phyloP scores from a whole-genome alignment of 2,888 invertebrate genomes.

The Drosophila formosana region DNA sequence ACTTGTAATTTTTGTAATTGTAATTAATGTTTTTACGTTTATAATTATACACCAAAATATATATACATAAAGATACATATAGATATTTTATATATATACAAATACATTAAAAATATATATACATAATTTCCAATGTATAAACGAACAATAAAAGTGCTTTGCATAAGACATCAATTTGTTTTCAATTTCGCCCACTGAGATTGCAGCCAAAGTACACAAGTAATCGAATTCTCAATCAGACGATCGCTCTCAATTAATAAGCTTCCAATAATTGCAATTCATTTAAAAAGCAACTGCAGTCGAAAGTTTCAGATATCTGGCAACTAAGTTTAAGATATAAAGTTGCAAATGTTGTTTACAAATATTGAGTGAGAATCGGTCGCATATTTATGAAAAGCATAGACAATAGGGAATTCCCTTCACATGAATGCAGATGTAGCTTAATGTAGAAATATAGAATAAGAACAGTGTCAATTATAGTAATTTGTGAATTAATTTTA shows the following conservation, averaged over 20 bases:
- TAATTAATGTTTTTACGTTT: conserved; percentile 64
- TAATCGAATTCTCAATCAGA: neutral
- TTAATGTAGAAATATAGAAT: neutral
- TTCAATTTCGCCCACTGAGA: neutral
- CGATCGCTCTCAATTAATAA: neutral
- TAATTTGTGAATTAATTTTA: conserved; percentile 69
- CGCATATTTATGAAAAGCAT: neutral
- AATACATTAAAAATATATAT: conserved; percentile 48
- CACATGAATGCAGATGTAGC: neutral
- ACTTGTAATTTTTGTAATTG: conserved; percentile 43
- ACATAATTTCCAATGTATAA: conserved; percentile 69
- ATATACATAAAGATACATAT: conserved; percentile 57
- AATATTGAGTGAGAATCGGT: neutral
- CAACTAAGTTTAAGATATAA: neutral
- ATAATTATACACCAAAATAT: conserved; percentile 68
- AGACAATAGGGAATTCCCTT: neutral
- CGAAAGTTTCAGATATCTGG: neutral
- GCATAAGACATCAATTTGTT: conserved; percentile 47
- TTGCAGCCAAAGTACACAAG: neutral
- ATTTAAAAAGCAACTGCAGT: neutral
- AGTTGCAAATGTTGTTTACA: neutral
- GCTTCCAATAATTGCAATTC: neutral
- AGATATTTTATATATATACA: conserved; percentile 44
- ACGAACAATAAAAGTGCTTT: conserved; percentile 72
- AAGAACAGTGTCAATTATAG: conserved; percentile 4